These are phyloP conservation scores for Diceros bicornis DNA, from an alignment of 2,797 vertebrate genomes.

Conservation along the genomic window DNA sequence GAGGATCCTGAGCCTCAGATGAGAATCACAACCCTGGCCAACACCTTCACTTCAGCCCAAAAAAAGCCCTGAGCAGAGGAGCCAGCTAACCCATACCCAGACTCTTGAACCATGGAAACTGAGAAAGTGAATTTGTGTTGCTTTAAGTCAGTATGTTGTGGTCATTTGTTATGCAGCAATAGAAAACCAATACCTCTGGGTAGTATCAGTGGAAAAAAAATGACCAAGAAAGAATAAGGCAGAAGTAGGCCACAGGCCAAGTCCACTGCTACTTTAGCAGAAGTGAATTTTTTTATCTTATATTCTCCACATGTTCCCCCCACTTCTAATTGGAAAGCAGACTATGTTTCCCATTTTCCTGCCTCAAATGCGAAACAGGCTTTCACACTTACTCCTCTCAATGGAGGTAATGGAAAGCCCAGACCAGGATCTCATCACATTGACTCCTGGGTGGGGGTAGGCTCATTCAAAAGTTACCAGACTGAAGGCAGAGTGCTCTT, in stretches of 20 bases:
- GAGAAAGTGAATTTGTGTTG: background rate
- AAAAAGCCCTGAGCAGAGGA: background rate
- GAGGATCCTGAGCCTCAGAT: background rate
- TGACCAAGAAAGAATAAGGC: background rate
- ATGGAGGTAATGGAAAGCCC: background rate
- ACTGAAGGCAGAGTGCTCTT: background rate
- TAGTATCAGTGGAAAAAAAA: background rate
- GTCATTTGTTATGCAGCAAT: background rate
- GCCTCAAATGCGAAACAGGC: background rate
- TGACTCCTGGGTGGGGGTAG: background rate
- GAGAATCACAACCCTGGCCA: background rate
- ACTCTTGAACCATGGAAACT: background rate
- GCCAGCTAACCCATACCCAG: background rate
- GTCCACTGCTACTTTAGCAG: background rate
- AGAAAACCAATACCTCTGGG: background rate
- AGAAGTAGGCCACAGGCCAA: background rate
- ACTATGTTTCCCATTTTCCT: background rate
- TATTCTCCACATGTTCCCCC: background rate
- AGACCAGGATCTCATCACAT: background rate
- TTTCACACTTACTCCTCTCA: background rate
- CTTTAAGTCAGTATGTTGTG: background rate
- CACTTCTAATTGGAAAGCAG: background rate
- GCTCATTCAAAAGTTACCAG: background rate
- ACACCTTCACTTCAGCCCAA: background rate
- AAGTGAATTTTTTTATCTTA: conserved; percentile 26